phyloP scores from a whole-genome alignment of 1,140 invertebrate genomes.

The Bombus sylvicola region DNA sequence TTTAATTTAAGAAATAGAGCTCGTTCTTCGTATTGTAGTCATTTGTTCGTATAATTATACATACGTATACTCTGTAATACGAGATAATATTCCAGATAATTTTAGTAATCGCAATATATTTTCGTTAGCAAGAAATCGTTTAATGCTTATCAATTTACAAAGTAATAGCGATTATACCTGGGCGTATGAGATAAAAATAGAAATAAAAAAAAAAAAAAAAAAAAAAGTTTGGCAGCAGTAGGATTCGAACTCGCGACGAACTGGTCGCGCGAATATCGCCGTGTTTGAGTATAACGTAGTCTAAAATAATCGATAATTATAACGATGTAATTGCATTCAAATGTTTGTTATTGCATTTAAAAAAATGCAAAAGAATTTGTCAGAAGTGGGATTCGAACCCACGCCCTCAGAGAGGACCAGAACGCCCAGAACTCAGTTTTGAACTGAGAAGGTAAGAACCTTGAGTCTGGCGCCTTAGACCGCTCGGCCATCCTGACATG shows the following conservation, averaged over 20 bases:
- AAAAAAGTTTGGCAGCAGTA: not conserved
- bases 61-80: too few species aligned
- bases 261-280: accelerated
- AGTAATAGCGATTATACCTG: not conserved
- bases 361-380: slow-evolving; percentile 84
- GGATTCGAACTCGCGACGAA: slow-evolving; percentile 31
- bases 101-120: not conserved
- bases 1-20: not conserved
- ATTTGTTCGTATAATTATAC: not conserved
- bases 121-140: not conserved
- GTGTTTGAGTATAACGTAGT: accelerated
- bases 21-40: not conserved
- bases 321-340: not conserved
- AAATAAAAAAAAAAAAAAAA: not conserved
- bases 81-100: not conserved
- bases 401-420: slow-evolving; percentile 93
- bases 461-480: slow-evolving; percentile 88
- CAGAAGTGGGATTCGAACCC: slow-evolving; percentile 95
- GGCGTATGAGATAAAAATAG: not conserved
- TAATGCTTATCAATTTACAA: too few species aligned
- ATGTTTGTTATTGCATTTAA: not conserved
- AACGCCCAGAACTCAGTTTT: slow-evolving; percentile 82
- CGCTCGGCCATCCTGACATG: slow-evolving; percentile 85
- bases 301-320: not conserved
- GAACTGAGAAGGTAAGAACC: slow-evolving; percentile 79